Evolutionary conservation across 1,140 invertebrate species (phyloP).

Genomic region (Artemia franciscana): DNA sequence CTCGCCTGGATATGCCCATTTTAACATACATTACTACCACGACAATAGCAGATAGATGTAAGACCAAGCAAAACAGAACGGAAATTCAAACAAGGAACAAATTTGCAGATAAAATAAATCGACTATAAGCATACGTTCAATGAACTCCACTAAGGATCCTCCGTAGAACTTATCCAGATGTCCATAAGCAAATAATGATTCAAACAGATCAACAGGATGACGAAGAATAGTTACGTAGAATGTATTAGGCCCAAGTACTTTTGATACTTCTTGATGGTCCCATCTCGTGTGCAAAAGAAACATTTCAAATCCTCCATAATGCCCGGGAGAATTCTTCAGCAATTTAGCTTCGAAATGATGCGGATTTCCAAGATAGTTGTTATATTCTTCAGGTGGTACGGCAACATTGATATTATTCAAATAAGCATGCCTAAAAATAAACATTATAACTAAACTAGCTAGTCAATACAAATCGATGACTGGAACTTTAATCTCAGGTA

Average conservation of each 20-base stretch:
- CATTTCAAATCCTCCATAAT: constrained; percentile 7
- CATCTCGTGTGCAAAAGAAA: constrained; percentile 18
- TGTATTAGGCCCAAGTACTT: constrained; percentile 19
- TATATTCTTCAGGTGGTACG: neutral
- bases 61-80: too few relatives aligned
- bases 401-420: neutral
- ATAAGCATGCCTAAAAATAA: neutral
- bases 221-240: constrained; percentile 21
- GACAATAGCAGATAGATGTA: too few relatives aligned
- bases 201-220: constrained; percentile 20
- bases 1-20: too few relatives aligned
- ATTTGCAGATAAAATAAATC: too few relatives aligned
- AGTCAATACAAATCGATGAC: too few relatives aligned
- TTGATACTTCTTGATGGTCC: constrained; percentile 13
- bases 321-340: neutral
- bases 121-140: neutral
- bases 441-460: too few relatives aligned
- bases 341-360: neutral
- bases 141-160: neutral
- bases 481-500: too few relatives aligned
- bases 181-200: constrained; percentile 18
- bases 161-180: constrained; percentile 10
- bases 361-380: neutral
- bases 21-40: too few relatives aligned
- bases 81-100: too few relatives aligned